Percentiles rank a stretch among this genome's conserved stretches.
Evolutionary conservation across 2,888 invertebrate species (phyloP).

Genomic region (Nycteola revayana): DNA sequence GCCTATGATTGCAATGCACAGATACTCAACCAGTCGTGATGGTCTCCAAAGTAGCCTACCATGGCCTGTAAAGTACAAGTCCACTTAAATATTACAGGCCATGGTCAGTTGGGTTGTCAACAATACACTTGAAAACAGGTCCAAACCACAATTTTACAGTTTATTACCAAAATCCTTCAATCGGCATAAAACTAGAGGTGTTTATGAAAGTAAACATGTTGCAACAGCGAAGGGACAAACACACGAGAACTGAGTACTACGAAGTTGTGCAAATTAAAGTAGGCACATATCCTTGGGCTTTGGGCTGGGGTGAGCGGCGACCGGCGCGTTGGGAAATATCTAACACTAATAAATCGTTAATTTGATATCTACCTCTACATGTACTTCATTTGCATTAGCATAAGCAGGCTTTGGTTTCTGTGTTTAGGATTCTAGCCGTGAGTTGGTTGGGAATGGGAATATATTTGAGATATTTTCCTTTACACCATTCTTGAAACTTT

Average conservation of each 20-base stretch:
- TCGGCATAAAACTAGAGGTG: constrained; percentile 13
- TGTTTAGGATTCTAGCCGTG: not conserved
- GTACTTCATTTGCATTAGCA: constrained; percentile 4
- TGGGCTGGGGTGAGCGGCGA: constrained; percentile 49
- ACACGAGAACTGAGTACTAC: constrained; percentile 17
- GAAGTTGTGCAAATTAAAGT: constrained; percentile 42
- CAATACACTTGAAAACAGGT: too few species aligned
- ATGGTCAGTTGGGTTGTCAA: too few species aligned
- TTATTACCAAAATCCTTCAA: not conserved
- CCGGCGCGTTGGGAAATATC: constrained; percentile 33
- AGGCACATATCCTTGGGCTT: constrained; percentile 47
- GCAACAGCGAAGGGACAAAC: constrained; percentile 43
- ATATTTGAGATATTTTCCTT: too few species aligned
- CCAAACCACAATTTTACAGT: too few species aligned
- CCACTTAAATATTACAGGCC: too few species aligned
- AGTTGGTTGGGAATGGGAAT: not conserved
- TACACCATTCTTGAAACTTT: too few species aligned
- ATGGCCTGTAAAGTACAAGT: too few species aligned
- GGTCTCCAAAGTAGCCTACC: too few species aligned
- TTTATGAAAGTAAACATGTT: constrained; percentile 40
- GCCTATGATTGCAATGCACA: too few species aligned
- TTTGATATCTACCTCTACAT: constrained; percentile 20
- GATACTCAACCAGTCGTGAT: too few species aligned
- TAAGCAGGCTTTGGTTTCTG: too few species aligned
- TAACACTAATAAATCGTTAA: constrained; percentile 28